These are phyloP conservation scores for Ramphastos sulfuratus DNA, from an alignment of 2,113 vertebrate genomes.

Conservation along the genomic window DNA sequence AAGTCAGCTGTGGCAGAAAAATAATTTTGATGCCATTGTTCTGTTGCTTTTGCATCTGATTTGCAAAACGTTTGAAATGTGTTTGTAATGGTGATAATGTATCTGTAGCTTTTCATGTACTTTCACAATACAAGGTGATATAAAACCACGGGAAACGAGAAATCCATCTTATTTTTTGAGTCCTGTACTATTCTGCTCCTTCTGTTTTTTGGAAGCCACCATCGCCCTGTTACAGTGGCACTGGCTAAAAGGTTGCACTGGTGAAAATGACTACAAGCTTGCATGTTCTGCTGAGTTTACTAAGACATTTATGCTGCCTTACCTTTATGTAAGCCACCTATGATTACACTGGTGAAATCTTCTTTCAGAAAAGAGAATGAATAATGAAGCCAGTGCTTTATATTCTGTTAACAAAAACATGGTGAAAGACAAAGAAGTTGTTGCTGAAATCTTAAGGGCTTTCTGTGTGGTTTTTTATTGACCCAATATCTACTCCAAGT, in stretches of 20 bases:
- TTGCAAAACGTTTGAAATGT: neutral
- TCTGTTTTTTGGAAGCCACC: neutral
- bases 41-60: neutral
- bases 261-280: neutral
- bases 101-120: neutral
- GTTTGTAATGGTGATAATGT: neutral
- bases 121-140: neutral
- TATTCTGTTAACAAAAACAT: neutral
- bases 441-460: neutral
- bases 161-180: neutral
- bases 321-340: neutral
- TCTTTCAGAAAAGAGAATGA: neutral
- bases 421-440: neutral
- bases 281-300: neutral
- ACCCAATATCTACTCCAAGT: neutral
- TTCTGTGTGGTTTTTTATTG: neutral
- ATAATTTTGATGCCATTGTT: neutral
- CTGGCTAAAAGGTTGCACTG: neutral
- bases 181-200: neutral
- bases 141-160: neutral
- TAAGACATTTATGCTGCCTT: neutral
- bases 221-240: neutral
- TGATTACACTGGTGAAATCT: neutral
- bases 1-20: neutral
- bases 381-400: neutral